Evolutionary conservation across 2,797 vertebrate genomes (phyloP), one percentile per base, ranked within the genome.

Genomic region (Enteromius radiatus): DNA sequence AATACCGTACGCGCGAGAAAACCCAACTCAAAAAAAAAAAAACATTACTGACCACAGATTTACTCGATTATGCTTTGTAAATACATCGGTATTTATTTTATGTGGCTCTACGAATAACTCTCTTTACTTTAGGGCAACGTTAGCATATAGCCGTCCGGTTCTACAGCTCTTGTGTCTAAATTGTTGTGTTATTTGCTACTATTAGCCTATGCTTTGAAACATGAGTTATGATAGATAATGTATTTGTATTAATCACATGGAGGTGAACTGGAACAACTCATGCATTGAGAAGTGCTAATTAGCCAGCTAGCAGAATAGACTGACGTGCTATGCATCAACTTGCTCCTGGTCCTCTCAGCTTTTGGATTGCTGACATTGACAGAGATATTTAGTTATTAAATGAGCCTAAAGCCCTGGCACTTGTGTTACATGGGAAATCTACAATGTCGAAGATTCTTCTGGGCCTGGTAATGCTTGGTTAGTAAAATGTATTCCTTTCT

Each of bases 401-500:
- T 59, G 26, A 82, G 52, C 21, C 26, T 33, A 28, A 64, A 84
- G 43, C 80, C n/a, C 14, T 38, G 21, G n/a, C 15, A 47, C 12
- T 9, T 47, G 76, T 9, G 12, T 68, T 80, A 76, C 70, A 80
- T 79, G 63, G 69, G 33, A 76, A 75, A 76, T 76, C 10, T 63
- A 76, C 71, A 76, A 86, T 86, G 84, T 83, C 70, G 81, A 76
- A 54, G 64, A 76, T 71, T 76, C 31, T 83, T 33, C 77, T 86
- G 54, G 56, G 67, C 26, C 65, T 83, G 47, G 28, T 73, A 26
- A 76, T 86, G 77, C 64, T 86, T 23, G 84, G 84, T 86, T 52
- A 76, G 84, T 80, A 45, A 70, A 41, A 43, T 69, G 3, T 2
- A 28, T 45, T 49, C 5, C 2, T 45, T 43, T 69, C 1, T 11